These are phyloP conservation scores for Tryphoninae sp. DNA, from an alignment of 2,888 invertebrate genomes.

Conservation along the genomic window DNA sequence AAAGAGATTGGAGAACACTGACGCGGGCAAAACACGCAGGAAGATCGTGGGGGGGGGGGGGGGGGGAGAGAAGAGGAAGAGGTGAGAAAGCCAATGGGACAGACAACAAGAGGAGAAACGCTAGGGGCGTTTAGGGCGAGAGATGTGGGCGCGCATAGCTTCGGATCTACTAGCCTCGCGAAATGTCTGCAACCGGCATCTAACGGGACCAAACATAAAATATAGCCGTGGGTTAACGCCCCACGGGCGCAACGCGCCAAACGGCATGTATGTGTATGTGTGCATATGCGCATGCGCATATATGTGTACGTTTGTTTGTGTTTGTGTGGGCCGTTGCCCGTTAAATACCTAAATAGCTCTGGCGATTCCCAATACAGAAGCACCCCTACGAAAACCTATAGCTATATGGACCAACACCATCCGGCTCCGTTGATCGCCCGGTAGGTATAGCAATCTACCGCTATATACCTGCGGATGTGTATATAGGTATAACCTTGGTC, in stretches of 20 bases:
- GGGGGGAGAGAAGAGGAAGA: neutral
- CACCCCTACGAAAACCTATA: slow-evolving; percentile 37
- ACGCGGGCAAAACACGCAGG: slow-evolving; percentile 1
- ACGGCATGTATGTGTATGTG: neutral
- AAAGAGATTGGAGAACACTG: slow-evolving; percentile 28
- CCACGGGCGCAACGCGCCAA: slow-evolving; percentile 61
- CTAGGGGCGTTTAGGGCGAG: slow-evolving; percentile 31
- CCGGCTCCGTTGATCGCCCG: slow-evolving; percentile 26
- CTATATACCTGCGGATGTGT: slow-evolving; percentile 4
- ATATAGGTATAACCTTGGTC: slow-evolving; percentile 46
- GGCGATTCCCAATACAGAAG: slow-evolving; percentile 54
- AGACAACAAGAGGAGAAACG: slow-evolving; percentile 34
- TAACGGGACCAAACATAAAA: slow-evolving; percentile 74
- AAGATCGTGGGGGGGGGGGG: slow-evolving; percentile 3
- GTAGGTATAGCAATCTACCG: slow-evolving; percentile 22
- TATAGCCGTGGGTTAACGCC: slow-evolving; percentile 77
- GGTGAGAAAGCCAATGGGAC: slow-evolving; percentile 17
- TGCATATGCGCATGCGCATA: neutral
- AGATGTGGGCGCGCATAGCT: slow-evolving; percentile 53
- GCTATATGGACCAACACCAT: slow-evolving; percentile 33
- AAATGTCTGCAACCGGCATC: slow-evolving; percentile 72
- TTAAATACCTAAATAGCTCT: slow-evolving; percentile 75
- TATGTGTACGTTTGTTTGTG: neutral
- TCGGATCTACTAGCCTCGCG: slow-evolving; percentile 62
- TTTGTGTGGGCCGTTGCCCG: slow-evolving; percentile 53